Percentiles rank a stretch among this genome's conserved stretches.
Evolutionary conservation across 2,113 vertebrate genomes (phyloP).

Genomic region (Poicephalus gulielmi): DNA sequence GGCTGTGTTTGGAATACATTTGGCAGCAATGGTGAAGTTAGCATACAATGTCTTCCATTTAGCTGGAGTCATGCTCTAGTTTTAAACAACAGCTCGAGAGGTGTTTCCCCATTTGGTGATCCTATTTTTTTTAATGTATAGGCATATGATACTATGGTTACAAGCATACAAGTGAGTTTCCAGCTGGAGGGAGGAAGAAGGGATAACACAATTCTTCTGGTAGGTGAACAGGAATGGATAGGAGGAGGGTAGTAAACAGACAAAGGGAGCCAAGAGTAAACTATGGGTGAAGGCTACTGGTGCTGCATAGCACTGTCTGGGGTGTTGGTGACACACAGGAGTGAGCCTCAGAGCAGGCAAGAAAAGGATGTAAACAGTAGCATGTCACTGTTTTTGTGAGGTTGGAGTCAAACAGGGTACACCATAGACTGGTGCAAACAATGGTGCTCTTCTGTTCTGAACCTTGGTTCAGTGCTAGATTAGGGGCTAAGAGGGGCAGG

Average conservation of each 20-base stretch:
- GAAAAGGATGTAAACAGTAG: fast-evolving
- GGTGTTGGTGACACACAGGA: background rate
- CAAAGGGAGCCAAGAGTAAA: background rate
- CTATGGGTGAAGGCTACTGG: background rate
- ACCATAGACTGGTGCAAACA: background rate
- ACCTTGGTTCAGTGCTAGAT: background rate
- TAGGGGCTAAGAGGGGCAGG: background rate
- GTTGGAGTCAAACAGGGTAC: background rate
- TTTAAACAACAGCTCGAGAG: background rate
- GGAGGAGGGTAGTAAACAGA: background rate
- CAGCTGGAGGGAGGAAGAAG: background rate
- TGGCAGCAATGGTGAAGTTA: background rate
- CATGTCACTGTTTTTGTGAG: background rate
- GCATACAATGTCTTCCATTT: background rate
- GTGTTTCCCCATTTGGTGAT: background rate
- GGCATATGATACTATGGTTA: fast-evolving
- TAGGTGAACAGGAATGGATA: background rate
- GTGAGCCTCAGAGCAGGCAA: background rate
- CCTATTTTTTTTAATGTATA: background rate
- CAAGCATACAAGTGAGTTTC: background rate
- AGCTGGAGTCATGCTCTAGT: background rate
- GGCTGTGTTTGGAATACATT: background rate
- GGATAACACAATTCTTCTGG: background rate
- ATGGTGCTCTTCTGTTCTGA: background rate
- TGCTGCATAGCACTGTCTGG: no score